Evolutionary conservation across 2,797 vertebrate species (phyloP).

Genomic region (Diceros bicornis): DNA sequence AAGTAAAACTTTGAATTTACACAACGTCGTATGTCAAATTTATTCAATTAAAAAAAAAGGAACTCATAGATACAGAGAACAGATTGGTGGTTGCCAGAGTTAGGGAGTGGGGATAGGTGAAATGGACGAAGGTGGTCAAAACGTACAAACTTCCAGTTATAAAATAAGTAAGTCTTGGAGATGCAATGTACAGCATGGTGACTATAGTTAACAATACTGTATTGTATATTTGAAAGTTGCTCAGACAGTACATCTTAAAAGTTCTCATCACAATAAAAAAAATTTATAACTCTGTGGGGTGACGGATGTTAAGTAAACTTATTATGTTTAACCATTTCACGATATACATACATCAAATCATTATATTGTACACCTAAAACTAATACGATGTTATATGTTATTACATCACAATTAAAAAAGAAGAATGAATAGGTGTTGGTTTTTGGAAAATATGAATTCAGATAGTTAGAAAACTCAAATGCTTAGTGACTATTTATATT

Average conservation of each 20-base stretch:
- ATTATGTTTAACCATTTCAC: not conserved
- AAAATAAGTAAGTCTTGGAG: not conserved
- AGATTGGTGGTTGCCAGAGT: not conserved
- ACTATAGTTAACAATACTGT: not conserved
- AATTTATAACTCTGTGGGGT: not conserved
- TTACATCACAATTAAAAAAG: not conserved
- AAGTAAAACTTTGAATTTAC: not conserved
- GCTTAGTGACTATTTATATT: not conserved
- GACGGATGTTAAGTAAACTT: not conserved
- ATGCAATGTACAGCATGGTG: not conserved
- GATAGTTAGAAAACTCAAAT: slow-evolving; percentile 1
- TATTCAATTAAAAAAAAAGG: not conserved
- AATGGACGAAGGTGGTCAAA: not conserved
- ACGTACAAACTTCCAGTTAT: not conserved
- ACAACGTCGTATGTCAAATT: not conserved
- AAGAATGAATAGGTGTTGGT: not conserved
- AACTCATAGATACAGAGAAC: not conserved
- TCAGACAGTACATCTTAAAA: not conserved
- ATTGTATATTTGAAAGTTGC: not conserved
- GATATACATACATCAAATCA: not conserved
- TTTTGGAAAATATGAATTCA: not conserved
- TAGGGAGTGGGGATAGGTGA: too few relatives aligned
- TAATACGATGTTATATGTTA: not conserved
- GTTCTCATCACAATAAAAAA: not conserved
- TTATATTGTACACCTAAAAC: not conserved